These are phyloP conservation scores for Lateolabrax maculatus DNA, from an alignment of 2,797 vertebrate genomes.

Conservation along the genomic window DNA sequence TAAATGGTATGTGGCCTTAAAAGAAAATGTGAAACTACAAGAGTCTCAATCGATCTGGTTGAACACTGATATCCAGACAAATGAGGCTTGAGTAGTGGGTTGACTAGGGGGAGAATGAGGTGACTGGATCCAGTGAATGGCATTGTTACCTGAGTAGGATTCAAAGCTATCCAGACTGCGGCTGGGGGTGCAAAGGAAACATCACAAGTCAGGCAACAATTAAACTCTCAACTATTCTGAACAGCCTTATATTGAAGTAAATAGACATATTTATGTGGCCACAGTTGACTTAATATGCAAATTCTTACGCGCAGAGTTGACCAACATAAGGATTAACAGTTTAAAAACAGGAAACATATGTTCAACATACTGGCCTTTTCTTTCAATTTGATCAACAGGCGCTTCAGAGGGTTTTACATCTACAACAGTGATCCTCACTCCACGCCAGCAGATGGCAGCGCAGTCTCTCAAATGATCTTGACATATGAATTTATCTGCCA, in stretches of 20 bases:
- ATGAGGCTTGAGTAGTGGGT: conserved; percentile 64
- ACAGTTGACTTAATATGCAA: not conserved
- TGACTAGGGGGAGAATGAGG: conserved; percentile 56
- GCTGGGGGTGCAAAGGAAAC: conserved; percentile 85
- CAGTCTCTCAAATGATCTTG: not conserved
- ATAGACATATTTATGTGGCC: not conserved
- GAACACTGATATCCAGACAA: conserved; percentile 55
- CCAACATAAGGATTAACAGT: not conserved
- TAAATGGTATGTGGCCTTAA: conserved; percentile 46
- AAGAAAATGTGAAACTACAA: conserved; percentile 34
- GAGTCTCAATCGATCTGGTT: conserved; percentile 27
- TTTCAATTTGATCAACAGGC: not conserved
- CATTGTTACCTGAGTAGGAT: conserved; percentile 87
- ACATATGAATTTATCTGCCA: not conserved
- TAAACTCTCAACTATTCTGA: conserved; percentile 19
- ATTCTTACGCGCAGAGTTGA: not conserved
- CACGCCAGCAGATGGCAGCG: conserved; percentile 71
- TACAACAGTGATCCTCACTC: not conserved
- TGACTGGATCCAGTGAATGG: conserved; percentile 62
- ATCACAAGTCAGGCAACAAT: conserved; percentile 75
- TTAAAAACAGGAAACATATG: not conserved
- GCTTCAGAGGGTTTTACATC: not conserved
- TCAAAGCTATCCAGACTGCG: conserved; percentile 91
- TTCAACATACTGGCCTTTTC: not conserved
- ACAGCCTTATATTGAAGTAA: not conserved